A percentile compares a stretch with the other conserved stretches of the same genome.
Conservation (phyloP, 2,113 vertebrate genomes). For the Tenrec ecaudatus region DNA sequence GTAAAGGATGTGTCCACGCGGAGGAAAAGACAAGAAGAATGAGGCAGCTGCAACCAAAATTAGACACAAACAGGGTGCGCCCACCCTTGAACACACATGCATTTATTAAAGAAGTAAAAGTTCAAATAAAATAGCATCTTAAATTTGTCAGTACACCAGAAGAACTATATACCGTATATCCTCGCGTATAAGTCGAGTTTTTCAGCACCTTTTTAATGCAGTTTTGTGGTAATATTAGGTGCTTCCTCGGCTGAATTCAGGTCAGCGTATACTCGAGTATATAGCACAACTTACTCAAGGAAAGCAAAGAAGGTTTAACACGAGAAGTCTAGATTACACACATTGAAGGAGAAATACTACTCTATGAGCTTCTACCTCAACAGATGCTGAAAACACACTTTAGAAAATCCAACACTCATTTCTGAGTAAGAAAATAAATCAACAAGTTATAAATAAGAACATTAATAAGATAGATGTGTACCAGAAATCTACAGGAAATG, state of each 20-base stretch:
- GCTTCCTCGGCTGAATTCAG: too few species aligned
- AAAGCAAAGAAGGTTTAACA: slow-evolving; percentile 37
- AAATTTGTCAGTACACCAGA: not conserved
- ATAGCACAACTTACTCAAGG: not conserved
- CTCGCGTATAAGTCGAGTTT: too few species aligned
- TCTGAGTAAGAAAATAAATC: not conserved
- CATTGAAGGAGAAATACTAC: slow-evolving; percentile 31
- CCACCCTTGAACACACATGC: not conserved
- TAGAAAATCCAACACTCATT: not conserved
- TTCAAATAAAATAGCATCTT: slow-evolving; percentile 37
- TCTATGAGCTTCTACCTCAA: not conserved
- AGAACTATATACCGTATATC: not conserved
- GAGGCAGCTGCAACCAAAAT: not conserved
- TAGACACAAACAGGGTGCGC: not conserved
- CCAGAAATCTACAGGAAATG: not conserved
- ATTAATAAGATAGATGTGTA: not conserved
- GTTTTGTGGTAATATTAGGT: too few species aligned
- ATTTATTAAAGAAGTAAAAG: slow-evolving; percentile 7
- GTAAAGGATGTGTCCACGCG: not conserved
- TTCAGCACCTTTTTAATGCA: too few species aligned
- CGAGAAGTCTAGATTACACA: not conserved
- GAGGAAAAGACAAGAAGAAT: slow-evolving; percentile 4
- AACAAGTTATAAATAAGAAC: slow-evolving; percentile 17
- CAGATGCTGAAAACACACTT: not conserved
- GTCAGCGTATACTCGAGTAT: too few species aligned